Conservation (phyloP, 2,888 invertebrate species). For the Oligia fasciuncula region DNA sequence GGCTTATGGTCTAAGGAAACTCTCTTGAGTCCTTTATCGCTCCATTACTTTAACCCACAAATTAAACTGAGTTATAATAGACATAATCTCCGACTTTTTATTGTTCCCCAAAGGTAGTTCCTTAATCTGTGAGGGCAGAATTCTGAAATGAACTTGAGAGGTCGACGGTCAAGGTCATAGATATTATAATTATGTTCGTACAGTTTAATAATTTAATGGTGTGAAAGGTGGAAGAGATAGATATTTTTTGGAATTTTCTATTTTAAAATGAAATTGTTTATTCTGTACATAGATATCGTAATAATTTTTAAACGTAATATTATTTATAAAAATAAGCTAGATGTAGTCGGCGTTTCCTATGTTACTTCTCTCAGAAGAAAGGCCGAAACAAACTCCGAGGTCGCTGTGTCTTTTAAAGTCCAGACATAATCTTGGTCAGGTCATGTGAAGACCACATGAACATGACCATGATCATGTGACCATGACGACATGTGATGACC, state of each 20-base stretch:
- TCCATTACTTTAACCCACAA: slow-evolving; percentile 7
- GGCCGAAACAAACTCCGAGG: too few species aligned
- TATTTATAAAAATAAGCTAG: too few species aligned
- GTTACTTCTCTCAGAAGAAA: too few species aligned
- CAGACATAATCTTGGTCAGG: too few species aligned
- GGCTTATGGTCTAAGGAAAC: not conserved
- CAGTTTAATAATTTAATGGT: not conserved
- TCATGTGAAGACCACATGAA: too few species aligned
- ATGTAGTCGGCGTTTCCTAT: too few species aligned
- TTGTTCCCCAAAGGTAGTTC: slow-evolving; percentile 7
- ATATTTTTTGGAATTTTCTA: not conserved
- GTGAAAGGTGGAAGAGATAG: not conserved
- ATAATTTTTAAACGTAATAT: too few species aligned
- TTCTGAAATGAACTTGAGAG: not conserved
- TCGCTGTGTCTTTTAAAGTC: too few species aligned
- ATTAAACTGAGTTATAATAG: slow-evolving; percentile 10
- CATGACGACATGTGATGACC: too few species aligned
- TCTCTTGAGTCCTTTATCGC: not conserved
- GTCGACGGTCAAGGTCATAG: slow-evolving; percentile 4
- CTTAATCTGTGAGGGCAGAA: slow-evolving; percentile 5
- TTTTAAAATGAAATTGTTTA: too few species aligned
- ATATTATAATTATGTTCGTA: not conserved
- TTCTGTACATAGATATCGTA: too few species aligned
- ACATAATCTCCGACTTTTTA: slow-evolving; percentile 14
- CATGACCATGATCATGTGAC: too few species aligned